Evolutionary conservation across 1,140 invertebrate species (phyloP).

Genomic region (Leptinotarsa texana): DNA sequence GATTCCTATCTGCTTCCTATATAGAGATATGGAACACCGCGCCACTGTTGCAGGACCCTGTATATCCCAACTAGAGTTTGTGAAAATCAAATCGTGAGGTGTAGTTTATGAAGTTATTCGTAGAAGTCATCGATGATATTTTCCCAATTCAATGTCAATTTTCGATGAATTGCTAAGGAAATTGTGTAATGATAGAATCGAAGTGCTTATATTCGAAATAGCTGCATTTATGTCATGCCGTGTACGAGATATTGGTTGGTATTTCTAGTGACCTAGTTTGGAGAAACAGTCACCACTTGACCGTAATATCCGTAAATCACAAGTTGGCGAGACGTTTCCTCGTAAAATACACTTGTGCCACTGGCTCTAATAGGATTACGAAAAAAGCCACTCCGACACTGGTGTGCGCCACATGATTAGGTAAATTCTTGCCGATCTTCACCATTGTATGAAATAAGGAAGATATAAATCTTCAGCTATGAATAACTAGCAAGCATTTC

Average conservation of each 20-base stretch:
- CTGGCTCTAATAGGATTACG: conserved; percentile 5
- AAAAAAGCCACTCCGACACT: background rate
- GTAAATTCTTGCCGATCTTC: background rate
- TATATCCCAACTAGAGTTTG: no score
- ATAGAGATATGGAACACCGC: no score
- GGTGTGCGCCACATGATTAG: background rate
- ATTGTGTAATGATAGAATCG: background rate
- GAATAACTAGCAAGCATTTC: background rate
- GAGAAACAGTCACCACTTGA: conserved; percentile 2
- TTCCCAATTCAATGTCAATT: background rate
- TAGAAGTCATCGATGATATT: background rate
- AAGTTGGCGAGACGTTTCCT: background rate
- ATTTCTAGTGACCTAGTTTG: conserved; percentile 3
- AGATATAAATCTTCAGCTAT: background rate
- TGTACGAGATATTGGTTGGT: conserved; percentile 2
- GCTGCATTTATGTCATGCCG: background rate
- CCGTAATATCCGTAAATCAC: conserved; percentile 5
- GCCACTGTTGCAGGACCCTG: no score
- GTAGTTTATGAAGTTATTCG: no score
- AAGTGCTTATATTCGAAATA: background rate
- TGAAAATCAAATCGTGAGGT: no score
- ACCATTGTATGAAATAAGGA: background rate
- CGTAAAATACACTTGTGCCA: background rate
- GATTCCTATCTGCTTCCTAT: no score
- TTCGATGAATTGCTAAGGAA: background rate